Evolutionary conservation across 1,140 invertebrate species (phyloP), one percentile per base, ranked within the genome.

Genomic region (Euborellia annulipes): DNA sequence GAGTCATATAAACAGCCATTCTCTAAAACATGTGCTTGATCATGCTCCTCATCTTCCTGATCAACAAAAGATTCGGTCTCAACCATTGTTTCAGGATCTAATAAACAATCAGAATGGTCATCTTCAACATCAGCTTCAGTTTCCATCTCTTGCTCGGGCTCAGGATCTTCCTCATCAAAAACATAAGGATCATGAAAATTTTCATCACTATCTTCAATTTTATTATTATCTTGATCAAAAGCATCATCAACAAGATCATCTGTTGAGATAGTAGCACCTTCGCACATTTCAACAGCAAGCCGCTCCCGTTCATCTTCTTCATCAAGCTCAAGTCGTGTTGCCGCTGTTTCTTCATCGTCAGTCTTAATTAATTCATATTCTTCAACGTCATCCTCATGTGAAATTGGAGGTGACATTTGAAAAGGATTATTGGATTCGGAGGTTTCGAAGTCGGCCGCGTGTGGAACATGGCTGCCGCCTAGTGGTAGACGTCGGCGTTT

Each of bases 341-440:
- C 40, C 19, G 36, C 34, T 6, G 16, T 40, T 21, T 22, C 22
- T 23, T 45, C 47, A 42, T 22, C 32, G 20, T 23, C 45, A 27
- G 18, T 38, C 17, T 46, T 22, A 42, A 22, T 41, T 22, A 30
- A 17, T 46, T 39, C 27, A 27, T 47, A 41, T 42, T 49, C 48
- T 6, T 44, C 32, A 43, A 49, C 51, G 3, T 46, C 37, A 19
- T 50, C 50, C 19, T 49, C 45, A 16, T 51, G 23, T 48, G 30
- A 42, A 21, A 43, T 47, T 43, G 17, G 41, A 30, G n/a, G 19
- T 30, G 32, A 27, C 32, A 9, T 47, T 40, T 47, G 19, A n/a
- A 57, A 7, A 50, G 37, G 27, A 48, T 52, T n/a, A 40, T 49
- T n/a, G 44, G 50, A 39, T 50, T 48, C 34, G 53, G 60, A 48